Conservation (phyloP, 1,140 invertebrate species). For the Hydropsyche tenuis region DNA sequence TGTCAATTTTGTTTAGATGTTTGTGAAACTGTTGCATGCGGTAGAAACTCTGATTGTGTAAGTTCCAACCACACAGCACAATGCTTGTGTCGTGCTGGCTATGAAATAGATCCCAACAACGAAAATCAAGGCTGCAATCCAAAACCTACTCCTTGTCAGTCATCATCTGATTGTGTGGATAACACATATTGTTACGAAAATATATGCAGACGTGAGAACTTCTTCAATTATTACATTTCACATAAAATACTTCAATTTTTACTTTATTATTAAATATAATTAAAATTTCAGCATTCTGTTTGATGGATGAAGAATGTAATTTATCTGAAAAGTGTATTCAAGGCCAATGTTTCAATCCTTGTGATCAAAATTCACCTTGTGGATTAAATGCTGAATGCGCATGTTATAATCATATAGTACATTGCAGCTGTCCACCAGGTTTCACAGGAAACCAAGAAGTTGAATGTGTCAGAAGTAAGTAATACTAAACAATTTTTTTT, state of each 20-base stretch:
- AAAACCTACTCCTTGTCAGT: conserved; percentile 73
- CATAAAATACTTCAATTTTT: not conserved
- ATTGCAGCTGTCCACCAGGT: conserved; percentile 81
- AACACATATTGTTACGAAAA: conserved; percentile 84
- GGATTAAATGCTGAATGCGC: conserved; percentile 88
- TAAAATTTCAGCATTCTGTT: conserved; percentile 72
- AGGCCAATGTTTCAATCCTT: conserved; percentile 87
- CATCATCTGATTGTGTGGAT: conserved; percentile 74
- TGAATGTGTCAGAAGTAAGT: conserved; percentile 80
- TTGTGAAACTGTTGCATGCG: conserved; percentile 78
- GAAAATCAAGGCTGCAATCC: conserved; percentile 76
- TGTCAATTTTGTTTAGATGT: conserved; percentile 68
- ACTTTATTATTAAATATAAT: conserved; percentile 26
- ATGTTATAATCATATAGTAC: conserved; percentile 76
- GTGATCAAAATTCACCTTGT: conserved; percentile 76
- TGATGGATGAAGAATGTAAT: conserved; percentile 80
- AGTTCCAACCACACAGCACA: conserved; percentile 73
- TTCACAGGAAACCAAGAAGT: conserved; percentile 86
- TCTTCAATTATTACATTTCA: conserved; percentile 46
- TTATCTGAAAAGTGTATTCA: conserved; percentile 79
- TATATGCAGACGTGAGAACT: conserved; percentile 76
- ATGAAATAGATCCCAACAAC: conserved; percentile 76
- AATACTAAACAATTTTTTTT: not conserved
- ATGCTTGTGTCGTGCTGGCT: conserved; percentile 80
- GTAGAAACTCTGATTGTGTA: conserved; percentile 82